phyloP scores from a whole-genome alignment of 2,797 vertebrate genomes.

The Microchirus variegatus region DNA sequence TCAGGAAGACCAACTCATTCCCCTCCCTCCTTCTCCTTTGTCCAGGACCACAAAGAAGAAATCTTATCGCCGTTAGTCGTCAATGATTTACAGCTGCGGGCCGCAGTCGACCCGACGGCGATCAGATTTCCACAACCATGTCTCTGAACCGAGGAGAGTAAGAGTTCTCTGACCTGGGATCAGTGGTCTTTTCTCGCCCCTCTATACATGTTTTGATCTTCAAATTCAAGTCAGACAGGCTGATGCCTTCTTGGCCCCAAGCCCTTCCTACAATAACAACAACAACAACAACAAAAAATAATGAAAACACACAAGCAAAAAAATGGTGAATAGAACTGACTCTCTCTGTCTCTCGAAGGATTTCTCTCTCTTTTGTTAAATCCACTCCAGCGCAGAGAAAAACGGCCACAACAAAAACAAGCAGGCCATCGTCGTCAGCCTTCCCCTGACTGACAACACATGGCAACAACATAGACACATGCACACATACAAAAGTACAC shows the following conservation, averaged over 20 bases:
- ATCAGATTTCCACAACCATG: conserved; percentile 20
- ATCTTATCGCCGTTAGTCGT: conserved; percentile 58
- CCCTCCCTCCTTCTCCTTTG: conserved; percentile 24
- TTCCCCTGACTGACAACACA: conserved; percentile 46
- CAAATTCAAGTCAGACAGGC: conserved; percentile 55
- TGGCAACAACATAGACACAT: conserved; percentile 40
- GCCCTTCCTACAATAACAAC: conserved; percentile 36
- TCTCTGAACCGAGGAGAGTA: conserved; percentile 10
- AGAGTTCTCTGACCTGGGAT: conserved; percentile 32
- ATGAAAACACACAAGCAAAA: conserved; percentile 29
- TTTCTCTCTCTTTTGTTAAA: conserved; percentile 10
- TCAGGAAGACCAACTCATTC: conserved; percentile 43
- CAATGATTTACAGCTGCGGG: conserved; percentile 55
- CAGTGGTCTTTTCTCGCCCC: conserved; percentile 26
- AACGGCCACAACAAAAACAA: conserved; percentile 20
- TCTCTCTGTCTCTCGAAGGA: conserved; percentile 18
- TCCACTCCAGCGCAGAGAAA: conserved; percentile 23
- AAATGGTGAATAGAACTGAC: conserved; percentile 28
- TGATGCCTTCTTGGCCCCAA: conserved; percentile 27
- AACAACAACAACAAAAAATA: conserved; percentile 22
- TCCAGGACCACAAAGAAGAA: conserved; percentile 39
- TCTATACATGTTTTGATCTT: conserved; percentile 36
- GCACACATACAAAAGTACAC: conserved; percentile 11
- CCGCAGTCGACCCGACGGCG: conserved; percentile 16
- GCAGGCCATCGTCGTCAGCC: conserved; percentile 27